phyloP scores from a whole-genome alignment of 2,113 vertebrate species.

The Amblyopsis rosae region DNA sequence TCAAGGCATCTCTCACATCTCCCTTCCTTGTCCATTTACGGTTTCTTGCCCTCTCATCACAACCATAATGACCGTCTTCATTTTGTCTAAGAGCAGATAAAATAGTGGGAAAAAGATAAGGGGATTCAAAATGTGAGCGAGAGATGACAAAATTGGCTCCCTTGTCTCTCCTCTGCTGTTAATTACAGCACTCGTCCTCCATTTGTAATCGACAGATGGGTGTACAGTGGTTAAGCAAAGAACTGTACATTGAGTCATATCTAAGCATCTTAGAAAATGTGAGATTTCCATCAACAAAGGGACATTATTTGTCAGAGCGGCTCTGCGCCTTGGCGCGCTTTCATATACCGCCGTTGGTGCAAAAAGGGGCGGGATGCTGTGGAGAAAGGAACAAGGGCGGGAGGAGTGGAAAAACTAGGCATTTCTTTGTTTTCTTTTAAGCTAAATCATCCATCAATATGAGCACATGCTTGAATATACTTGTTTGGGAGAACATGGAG shows the following conservation, averaged over 20 bases:
- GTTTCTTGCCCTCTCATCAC: not conserved
- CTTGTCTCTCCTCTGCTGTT: slow-evolving; percentile 19
- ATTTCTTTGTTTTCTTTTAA: not conserved
- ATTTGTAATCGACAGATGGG: not conserved
- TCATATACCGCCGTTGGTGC: slow-evolving; percentile 22
- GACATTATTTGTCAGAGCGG: slow-evolving; percentile 5
- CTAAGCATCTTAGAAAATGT: not conserved
- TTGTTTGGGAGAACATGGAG: not conserved
- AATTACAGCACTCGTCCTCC: slow-evolving; percentile 44
- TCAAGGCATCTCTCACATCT: slow-evolving; percentile 15
- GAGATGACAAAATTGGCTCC: slow-evolving; percentile 39
- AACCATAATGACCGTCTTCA: not conserved
- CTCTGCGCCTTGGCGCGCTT: slow-evolving; percentile 16
- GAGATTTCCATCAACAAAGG: slow-evolving; percentile 46
- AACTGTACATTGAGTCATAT: slow-evolving; percentile 27
- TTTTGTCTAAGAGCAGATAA: not conserved
- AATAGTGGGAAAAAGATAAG: slow-evolving; percentile 22
- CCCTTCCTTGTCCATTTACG: not conserved
- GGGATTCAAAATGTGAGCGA: slow-evolving; percentile 5
- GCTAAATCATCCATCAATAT: slow-evolving; percentile 15
- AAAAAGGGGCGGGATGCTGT: slow-evolving; percentile 7
- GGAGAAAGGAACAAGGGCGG: not conserved
- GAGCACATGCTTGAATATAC: slow-evolving; percentile 7
- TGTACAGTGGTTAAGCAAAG: not conserved
- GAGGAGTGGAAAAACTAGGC: slow-evolving; percentile 1